Evolutionary conservation across 2,797 vertebrate genomes (phyloP).

Genomic region (Rhabdomys pumilio): DNA sequence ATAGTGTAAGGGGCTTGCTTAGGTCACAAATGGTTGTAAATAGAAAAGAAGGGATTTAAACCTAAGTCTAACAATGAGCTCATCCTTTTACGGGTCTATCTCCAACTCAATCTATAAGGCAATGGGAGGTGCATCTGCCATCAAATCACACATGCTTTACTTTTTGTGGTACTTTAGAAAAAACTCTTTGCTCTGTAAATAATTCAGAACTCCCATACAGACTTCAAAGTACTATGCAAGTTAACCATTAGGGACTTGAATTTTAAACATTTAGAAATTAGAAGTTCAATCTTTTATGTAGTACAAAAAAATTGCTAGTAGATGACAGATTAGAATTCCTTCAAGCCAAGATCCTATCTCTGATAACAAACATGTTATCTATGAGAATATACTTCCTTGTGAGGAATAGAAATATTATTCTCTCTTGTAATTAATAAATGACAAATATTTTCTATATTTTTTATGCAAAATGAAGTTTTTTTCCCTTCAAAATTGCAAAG

Average conservation of each 20-base stretch:
- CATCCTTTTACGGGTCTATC: not conserved
- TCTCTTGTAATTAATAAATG: conserved; percentile 14
- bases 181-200: conserved; percentile 34
- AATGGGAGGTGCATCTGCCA: not conserved
- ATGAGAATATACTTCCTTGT: conserved; percentile 23
- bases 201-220: conserved; percentile 23
- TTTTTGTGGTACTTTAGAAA: conserved; percentile 2
- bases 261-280: conserved; percentile 57
- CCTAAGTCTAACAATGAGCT: not conserved
- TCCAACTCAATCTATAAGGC: not conserved
- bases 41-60: not conserved
- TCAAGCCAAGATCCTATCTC: not conserved
- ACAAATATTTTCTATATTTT: conserved; percentile 2
- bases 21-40: not conserved
- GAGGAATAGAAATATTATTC: conserved; percentile 2
- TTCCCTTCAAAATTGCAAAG: not conserved
- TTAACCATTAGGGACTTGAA: conserved; percentile 24
- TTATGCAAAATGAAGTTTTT: not conserved
- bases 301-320: conserved; percentile 43
- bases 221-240: conserved; percentile 24
- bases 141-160: conserved; percentile 25
- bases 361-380: conserved; percentile 53
- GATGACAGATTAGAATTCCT: not conserved
- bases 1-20: not conserved
- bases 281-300: conserved; percentile 18